Evolutionary conservation across 2,113 vertebrate genomes (phyloP), one percentile per base, ranked within the genome.

Genomic region (Nothobranchius furzeri): DNA sequence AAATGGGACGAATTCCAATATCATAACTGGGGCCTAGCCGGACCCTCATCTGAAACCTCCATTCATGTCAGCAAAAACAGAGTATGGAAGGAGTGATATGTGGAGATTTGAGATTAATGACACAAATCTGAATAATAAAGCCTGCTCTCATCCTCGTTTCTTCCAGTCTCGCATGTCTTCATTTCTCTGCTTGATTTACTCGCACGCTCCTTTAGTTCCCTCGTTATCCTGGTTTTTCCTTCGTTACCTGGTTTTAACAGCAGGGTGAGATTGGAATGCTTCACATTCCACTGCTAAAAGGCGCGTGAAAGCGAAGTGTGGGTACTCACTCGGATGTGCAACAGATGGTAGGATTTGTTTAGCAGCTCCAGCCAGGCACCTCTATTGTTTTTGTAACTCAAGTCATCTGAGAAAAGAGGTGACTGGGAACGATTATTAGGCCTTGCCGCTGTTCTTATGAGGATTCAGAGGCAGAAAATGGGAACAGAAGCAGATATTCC

Each of bases 341-440:
- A 54, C 54, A 57, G 58, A 42, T 67, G 63, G 53, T 75, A 51
- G 51, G 67, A 45, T 71, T 73, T 64, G 65, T 60, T 42, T 7
- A 53, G 45, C 56, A 61, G 64, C 64, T 70, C 50, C 53, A 65
- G 42, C 30, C 67, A 81, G 43, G 70, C 66, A 59, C 65, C 17
- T 73, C 50, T 9, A 65, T 54, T 82, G 59, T 79, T 85, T 74
- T 70, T 71, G 72, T 78, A 86, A 85, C 56, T 7, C 35, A 71
- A 83, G 77, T 79, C 68, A 57, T 75, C 66, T 55, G 48, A 78
- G 76, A 80, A 68, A 40, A 48, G 61, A 68, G 11, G 62, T 36
- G 52, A 77, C 74, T 85, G 80, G 80, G 82, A 87, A 65, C 70
- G 55, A 87, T 87, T 86, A 82, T 50, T 20, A 20, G 35, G 48